Percentiles rank a stretch among this genome's conserved stretches.
phyloP scores from a whole-genome alignment of 2,888 invertebrate species.

The Dynastes maya region DNA sequence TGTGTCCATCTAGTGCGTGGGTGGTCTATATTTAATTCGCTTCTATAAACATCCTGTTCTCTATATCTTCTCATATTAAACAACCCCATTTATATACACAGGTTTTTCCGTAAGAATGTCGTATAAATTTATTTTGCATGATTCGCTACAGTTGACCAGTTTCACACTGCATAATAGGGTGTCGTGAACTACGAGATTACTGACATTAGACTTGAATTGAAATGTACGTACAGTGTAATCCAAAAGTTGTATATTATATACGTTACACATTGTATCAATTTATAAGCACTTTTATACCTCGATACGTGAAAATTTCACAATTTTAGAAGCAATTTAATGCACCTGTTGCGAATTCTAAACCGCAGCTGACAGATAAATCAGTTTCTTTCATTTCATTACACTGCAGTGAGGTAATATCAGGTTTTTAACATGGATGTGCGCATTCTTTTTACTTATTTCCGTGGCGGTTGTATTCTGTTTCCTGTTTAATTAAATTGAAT shows the following conservation, averaged over 20 bases:
- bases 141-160: too few relatives aligned
- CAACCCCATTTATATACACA: too few relatives aligned
- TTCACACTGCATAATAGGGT: too few relatives aligned
- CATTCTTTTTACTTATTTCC: constrained; percentile 2
- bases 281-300: background rate
- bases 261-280: background rate
- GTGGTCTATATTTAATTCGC: too few relatives aligned
- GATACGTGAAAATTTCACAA: constrained; percentile 57
- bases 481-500: constrained; percentile 6
- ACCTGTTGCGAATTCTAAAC: constrained; percentile 65
- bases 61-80: too few relatives aligned
- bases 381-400: constrained; percentile 63
- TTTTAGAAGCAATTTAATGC: constrained; percentile 63
- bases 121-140: too few relatives aligned
- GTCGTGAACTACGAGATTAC: too few relatives aligned
- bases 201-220: too few relatives aligned
- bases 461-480: background rate
- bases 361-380: constrained; percentile 64
- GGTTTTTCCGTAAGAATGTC: too few relatives aligned
- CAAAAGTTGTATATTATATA: background rate
- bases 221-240: background rate
- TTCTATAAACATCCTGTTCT: too few relatives aligned
- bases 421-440: constrained; percentile 15
- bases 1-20: too few relatives aligned
- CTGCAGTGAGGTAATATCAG: constrained; percentile 57